Conservation (phyloP, 1,140 invertebrate genomes). For the Cotesia typhae region DNA sequence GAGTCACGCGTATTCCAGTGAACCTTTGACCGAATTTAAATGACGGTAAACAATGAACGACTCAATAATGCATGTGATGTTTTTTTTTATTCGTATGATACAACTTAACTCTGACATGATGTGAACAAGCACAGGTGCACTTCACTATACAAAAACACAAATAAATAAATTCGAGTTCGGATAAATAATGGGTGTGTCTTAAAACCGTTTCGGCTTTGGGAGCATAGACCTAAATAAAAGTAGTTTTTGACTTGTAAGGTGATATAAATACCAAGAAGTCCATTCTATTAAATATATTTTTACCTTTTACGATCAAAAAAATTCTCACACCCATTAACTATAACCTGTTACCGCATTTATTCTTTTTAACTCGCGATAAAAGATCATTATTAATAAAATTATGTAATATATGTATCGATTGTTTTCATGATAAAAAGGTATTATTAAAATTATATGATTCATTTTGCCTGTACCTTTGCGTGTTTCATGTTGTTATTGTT, state of each 20-base stretch:
- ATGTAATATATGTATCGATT: too few species aligned
- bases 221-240: constrained; percentile 15
- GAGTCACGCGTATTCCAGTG: not conserved
- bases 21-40: constrained; percentile 17
- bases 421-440: too few species aligned
- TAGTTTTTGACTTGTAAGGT: constrained; percentile 23
- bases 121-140: too few species aligned
- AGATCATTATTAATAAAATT: too few species aligned
- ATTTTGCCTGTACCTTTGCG: too few species aligned
- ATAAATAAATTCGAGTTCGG: constrained; percentile 2
- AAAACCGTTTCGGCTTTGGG: not conserved
- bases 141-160: too few species aligned
- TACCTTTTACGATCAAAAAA: not conserved
- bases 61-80: constrained; percentile 3
- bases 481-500: too few species aligned
- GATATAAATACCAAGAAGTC: constrained; percentile 15
- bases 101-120: constrained; percentile 2
- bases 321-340: too few species aligned
- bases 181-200: constrained; percentile 3
- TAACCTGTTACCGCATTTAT: too few species aligned
- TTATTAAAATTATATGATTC: too few species aligned
- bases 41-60: not conserved
- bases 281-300: not conserved
- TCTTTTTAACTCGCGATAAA: too few species aligned
- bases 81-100: not conserved